A percentile compares a stretch with the other conserved stretches of the same genome.
These are phyloP conservation scores for Xanthia icteritia DNA, from an alignment of 2,888 invertebrate species.

Conservation along the genomic window DNA sequence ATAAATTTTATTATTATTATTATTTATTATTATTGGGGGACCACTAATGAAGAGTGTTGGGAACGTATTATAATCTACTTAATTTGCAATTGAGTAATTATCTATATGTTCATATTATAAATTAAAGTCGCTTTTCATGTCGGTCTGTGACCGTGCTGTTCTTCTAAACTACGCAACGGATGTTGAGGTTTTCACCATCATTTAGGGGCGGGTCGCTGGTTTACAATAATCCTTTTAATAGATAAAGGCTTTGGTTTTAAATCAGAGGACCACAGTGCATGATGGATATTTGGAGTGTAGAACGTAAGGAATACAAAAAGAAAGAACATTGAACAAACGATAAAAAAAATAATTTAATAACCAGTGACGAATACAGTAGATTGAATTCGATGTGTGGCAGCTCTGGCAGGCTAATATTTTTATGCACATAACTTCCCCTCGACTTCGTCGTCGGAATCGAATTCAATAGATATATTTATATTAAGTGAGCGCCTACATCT, in stretches of 20 bases:
- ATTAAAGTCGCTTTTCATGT: not conserved
- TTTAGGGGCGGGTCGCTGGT: not conserved
- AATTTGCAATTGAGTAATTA: not conserved
- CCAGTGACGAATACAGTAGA: not conserved
- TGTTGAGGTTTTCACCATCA: not conserved
- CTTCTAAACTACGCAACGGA: not conserved
- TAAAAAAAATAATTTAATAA: conserved; percentile 18
- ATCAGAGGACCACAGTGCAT: not conserved
- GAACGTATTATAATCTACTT: not conserved
- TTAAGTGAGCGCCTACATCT: conserved; percentile 34
- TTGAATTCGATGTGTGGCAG: conserved; percentile 25
- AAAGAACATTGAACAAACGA: not conserved
- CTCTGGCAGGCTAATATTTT: conserved; percentile 2
- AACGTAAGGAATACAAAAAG: not conserved
- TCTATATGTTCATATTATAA: not conserved
- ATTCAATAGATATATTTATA: conserved; percentile 51
- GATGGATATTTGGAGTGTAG: not conserved
- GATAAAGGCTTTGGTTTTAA: not conserved
- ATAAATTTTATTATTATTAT: too few species aligned
- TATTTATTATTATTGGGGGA: too few species aligned
- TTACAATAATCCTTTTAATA: not conserved
- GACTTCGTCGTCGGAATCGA: conserved; percentile 35
- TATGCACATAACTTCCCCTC: conserved; percentile 38
- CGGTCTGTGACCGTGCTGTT: not conserved
- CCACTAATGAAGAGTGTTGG: conserved; percentile 11